A percentile compares a stretch with the other conserved stretches of the same genome.
These are phyloP conservation scores for Galaxias olidus DNA, from an alignment of 2,797 vertebrate species.

Conservation along the genomic window DNA sequence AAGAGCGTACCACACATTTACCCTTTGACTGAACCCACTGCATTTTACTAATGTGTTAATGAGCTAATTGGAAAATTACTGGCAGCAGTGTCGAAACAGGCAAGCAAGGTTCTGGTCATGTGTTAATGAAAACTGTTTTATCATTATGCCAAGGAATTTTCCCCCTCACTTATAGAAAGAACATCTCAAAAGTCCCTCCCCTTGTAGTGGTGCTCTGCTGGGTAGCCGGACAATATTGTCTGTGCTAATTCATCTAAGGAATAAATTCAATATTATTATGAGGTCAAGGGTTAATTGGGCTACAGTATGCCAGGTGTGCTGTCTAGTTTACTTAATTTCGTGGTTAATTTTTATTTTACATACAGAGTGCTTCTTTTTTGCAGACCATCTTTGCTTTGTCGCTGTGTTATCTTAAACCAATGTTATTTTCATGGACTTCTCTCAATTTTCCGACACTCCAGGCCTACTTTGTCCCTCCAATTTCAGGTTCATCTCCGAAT, in stretches of 20 bases:
- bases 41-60: slow-evolving; percentile 29
- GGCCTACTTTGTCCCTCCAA: background rate
- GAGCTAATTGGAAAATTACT: slow-evolving; percentile 30
- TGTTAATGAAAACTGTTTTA: slow-evolving; percentile 21
- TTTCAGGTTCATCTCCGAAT: slow-evolving; percentile 20
- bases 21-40: slow-evolving; percentile 27
- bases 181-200: background rate
- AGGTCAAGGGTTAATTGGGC: too few relatives aligned
- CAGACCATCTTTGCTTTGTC: background rate
- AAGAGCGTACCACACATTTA: slow-evolving; percentile 23
- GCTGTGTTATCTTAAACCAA: background rate
- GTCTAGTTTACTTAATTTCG: too few relatives aligned
- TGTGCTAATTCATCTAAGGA: too few relatives aligned
- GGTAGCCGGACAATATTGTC: too few relatives aligned
- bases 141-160: slow-evolving; percentile 16
- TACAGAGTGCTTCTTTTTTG: background rate
- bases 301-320: too few relatives aligned
- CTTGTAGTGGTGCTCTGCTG: too few relatives aligned
- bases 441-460: background rate
- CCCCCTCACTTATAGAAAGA: slow-evolving; percentile 15
- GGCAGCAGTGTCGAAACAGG: slow-evolving; percentile 20
- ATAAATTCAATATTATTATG: too few relatives aligned
- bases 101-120: slow-evolving; percentile 18
- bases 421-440: slow-evolving; percentile 2
- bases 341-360: background rate